phyloP scores from a whole-genome alignment of 2,888 invertebrate species.

The Ommatoiulus sabulosus region DNA sequence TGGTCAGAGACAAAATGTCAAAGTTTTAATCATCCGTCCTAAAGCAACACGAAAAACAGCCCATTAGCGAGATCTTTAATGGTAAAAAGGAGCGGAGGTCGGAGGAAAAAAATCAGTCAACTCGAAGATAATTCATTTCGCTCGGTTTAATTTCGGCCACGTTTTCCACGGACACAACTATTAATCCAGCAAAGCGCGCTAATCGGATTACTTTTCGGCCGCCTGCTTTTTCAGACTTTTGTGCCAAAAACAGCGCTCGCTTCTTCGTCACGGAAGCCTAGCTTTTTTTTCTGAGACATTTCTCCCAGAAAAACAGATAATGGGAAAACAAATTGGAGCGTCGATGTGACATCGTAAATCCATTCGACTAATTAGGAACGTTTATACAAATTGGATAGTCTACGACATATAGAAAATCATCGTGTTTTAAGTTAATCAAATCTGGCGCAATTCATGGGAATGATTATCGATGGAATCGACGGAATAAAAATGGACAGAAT shows the following conservation, averaged over 20 bases:
- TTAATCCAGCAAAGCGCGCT: neutral
- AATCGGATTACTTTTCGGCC: constrained; percentile 17
- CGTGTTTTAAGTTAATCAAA: too few species aligned
- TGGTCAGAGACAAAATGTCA: too few species aligned
- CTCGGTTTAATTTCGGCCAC: constrained; percentile 33
- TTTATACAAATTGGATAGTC: too few species aligned
- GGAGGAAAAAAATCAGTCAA: neutral
- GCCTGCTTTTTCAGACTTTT: neutral
- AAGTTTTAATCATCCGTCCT: too few species aligned
- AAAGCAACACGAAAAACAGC: too few species aligned
- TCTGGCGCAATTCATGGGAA: too few species aligned
- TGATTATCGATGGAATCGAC: too few species aligned
- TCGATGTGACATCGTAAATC: neutral
- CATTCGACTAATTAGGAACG: neutral
- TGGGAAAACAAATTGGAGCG: neutral
- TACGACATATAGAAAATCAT: too few species aligned
- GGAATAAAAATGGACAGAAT: too few species aligned
- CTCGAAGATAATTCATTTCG: constrained; percentile 15
- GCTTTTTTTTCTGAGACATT: neutral
- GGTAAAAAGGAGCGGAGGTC: neutral
- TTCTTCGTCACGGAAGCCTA: neutral
- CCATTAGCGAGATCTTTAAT: neutral
- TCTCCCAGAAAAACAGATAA: neutral
- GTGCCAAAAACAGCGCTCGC: neutral
- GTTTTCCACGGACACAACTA: neutral